Evolutionary conservation across 2,888 invertebrate species (phyloP), one percentile per base, ranked within the genome.

Genomic region (Xiphydria camelus): DNA sequence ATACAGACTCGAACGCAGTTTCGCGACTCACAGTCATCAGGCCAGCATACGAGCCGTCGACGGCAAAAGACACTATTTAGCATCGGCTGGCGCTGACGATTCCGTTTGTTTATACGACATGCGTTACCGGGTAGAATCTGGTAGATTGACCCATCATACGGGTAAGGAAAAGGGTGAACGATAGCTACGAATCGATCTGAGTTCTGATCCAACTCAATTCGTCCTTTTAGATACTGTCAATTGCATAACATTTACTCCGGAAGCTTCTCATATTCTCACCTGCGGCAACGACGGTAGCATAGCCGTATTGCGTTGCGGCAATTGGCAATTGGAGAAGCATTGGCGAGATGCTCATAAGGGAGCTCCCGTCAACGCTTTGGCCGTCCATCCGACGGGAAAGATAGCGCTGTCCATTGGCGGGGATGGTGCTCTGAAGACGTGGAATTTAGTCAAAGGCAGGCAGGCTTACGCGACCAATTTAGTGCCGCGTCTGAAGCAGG

Each of bases 371-470:
- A 84, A 85, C 45, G 83, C 84, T 53, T 78, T 95, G 41, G 85
- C 89, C 37, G 81, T 95, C 35, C 96, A 97, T 79, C 91, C 94
- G 1, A 87, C 87, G 61, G 94, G 94, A 9, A 94, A 94, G 77
- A 66, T 96, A 54, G 92, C 93, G 0, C 76, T 97, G 5, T 89
- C 94, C 7, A 82, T 94, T 25, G 93, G 94, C 10, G 84, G 83
- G 36, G 95, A 97, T 75, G 84, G 84, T 58, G 87, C 89, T 4
- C 75, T 97, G 33, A 80, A 88, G 62, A 95, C 95, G 2, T 97
- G 97, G 97, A 95, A 97, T 79, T 79, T 97, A 50, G 81, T 96
- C 1, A 94, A 93, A 74, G 96, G 95, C 0, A 83, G 94, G 48
- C 86, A 87, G 59, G 95, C 94, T 0, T 96, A 91, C 72, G 87